Evolutionary conservation across 2,888 invertebrate species (phyloP), one percentile per base, ranked within the genome.

Genomic region (Drosophila setosimentum): DNA sequence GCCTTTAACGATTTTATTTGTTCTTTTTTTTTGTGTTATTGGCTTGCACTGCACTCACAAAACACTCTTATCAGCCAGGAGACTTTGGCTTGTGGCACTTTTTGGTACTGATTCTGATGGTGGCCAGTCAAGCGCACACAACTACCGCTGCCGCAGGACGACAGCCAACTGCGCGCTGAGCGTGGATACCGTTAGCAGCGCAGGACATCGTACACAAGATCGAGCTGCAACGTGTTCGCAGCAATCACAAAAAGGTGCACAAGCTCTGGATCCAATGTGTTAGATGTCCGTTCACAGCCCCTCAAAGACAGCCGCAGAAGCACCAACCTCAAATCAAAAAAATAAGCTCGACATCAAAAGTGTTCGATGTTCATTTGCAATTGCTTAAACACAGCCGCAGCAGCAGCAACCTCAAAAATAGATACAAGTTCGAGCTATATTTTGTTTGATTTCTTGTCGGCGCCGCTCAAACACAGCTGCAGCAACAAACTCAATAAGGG

Each of bases 121-220:
- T 33, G 55, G 42, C 57, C 48, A 64, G 61, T 57, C 29, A 75
- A 87, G 89, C 87, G 84, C 87, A 89, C 84, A 88, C 87, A 87
- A 87, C 87, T 79, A 79, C 49, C 86, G 78, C 87, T 84, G 87
- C 78, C 87, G 87, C 84, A 87, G 87, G 84, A 84, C 89, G 84
- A 73, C 87, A 87, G 87, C 83, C 87, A 81, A 87, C 87, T 87
- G 89, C 67, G 87, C 87, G 87, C 57, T 89, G 69, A 74, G 79
- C 76, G 68, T 59, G 75, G 69, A 27, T 54, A 32, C 49, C 48
- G 29, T 62, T 66, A 37, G 73, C 72, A 80, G 54, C 61, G 63
- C 68, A 73, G 70, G 71, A 62, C 60, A 45, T 69, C 37, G 37
- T 29, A 35, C 57, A 53, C 63, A 35, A n/a, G 32, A 58, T 27